These are phyloP conservation scores for Cetoscarus ocellatus DNA, from an alignment of 2,797 vertebrate species.

Conservation along the genomic window DNA sequence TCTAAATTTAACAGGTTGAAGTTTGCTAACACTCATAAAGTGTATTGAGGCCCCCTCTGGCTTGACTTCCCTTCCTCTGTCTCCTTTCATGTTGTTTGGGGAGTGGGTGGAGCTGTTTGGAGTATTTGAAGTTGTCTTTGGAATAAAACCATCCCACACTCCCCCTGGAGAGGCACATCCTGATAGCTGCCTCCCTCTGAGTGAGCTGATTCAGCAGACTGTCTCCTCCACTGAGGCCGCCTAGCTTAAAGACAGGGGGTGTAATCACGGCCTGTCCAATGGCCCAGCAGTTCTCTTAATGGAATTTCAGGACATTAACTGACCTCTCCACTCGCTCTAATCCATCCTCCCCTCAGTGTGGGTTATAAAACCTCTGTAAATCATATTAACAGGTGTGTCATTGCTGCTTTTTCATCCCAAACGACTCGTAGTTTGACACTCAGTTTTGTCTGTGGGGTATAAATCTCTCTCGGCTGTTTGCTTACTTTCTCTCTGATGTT, in stretches of 20 bases:
- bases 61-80: not conserved
- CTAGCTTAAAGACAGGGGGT: slow-evolving; percentile 23
- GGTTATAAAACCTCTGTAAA: slow-evolving; percentile 36
- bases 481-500: slow-evolving; percentile 18
- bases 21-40: too few species aligned
- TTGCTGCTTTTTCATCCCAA: slow-evolving; percentile 17
- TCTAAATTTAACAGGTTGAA: not conserved
- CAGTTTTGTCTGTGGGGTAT: slow-evolving; percentile 8
- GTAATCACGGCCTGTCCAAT: slow-evolving; percentile 46
- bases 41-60: not conserved
- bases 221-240: slow-evolving; percentile 36
- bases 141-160: not conserved
- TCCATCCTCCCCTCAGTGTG: slow-evolving; percentile 17
- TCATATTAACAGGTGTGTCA: slow-evolving; percentile 42
- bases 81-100: not conserved
- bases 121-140: not conserved
- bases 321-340: slow-evolving; percentile 22
- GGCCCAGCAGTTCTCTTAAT: slow-evolving; percentile 49
- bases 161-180: slow-evolving; percentile 7
- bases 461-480: slow-evolving; percentile 17
- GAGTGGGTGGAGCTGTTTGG: not conserved
- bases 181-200: slow-evolving; percentile 16
- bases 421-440: slow-evolving; percentile 20
- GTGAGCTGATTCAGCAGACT: slow-evolving; percentile 45
- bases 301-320: slow-evolving; percentile 52